Evolutionary conservation across 1,140 invertebrate species (phyloP).

Genomic region (Ceratina calcarata): DNA sequence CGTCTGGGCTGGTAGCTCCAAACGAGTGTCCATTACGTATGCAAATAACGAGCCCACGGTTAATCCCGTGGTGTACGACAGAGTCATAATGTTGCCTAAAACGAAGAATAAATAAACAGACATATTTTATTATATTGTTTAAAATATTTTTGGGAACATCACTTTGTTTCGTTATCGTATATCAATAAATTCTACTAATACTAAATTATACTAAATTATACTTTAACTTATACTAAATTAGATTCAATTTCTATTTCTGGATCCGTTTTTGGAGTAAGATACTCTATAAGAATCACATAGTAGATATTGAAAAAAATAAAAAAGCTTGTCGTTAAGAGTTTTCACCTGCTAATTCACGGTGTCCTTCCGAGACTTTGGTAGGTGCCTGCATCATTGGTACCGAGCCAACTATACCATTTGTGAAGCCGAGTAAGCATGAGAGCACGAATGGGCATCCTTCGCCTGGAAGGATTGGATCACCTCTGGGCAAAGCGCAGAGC

Average conservation of each 20-base stretch:
- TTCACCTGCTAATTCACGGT: constrained; percentile 88
- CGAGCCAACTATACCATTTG: constrained; percentile 93
- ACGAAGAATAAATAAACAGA: background rate
- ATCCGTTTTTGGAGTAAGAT: too few species aligned
- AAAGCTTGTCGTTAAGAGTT: too few species aligned
- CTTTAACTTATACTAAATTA: too few species aligned
- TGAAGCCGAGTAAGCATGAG: constrained; percentile 89
- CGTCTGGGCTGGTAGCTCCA: constrained; percentile 82
- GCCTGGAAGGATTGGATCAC: constrained; percentile 85
- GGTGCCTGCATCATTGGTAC: constrained; percentile 95
- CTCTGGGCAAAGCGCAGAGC: constrained; percentile 88
- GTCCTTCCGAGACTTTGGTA: constrained; percentile 88
- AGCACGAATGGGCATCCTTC: constrained; percentile 86
- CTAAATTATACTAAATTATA: too few species aligned
- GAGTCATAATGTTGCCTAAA: constrained; percentile 94
- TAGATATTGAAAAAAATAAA: too few species aligned
- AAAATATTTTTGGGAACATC: too few species aligned
- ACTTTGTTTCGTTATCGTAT: too few species aligned
- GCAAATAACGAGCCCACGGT: constrained; percentile 90
- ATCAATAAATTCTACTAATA: too few species aligned
- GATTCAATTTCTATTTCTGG: too few species aligned
- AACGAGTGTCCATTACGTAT: constrained; percentile 88
- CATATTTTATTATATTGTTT: too few species aligned
- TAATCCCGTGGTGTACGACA: constrained; percentile 92
- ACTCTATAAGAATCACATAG: too few species aligned